phyloP scores from a whole-genome alignment of 2,113 vertebrate genomes.

The Anoplopoma fimbria region DNA sequence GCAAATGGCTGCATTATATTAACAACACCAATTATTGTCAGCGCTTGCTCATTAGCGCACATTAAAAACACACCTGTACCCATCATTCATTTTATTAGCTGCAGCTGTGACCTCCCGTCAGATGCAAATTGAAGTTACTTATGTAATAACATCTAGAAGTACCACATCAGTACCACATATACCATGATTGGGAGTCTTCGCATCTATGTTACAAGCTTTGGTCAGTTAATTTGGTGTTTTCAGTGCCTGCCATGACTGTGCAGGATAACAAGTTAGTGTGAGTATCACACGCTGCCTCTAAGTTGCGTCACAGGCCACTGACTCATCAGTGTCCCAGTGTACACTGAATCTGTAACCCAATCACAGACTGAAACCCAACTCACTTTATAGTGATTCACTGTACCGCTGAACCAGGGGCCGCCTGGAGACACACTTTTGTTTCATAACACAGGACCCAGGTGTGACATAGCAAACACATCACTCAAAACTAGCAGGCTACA shows the following conservation, averaged over 20 bases:
- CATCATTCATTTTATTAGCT: not conserved
- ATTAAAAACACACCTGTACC: not conserved
- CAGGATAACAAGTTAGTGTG: constrained; percentile 27
- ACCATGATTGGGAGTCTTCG: not conserved
- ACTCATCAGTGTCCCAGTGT: constrained; percentile 36
- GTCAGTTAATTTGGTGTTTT: not conserved
- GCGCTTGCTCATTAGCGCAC: constrained; percentile 5
- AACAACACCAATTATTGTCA: not conserved
- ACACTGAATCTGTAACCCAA: constrained; percentile 30
- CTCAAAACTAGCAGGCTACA: not conserved
- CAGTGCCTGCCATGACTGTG: not conserved
- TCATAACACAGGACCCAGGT: constrained; percentile 39
- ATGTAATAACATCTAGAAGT: not conserved
- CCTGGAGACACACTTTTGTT: constrained; percentile 34
- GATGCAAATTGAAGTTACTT: too few species aligned
- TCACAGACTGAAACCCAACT: constrained; percentile 40
- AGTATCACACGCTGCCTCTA: constrained; percentile 35
- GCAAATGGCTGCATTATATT: constrained; percentile 4
- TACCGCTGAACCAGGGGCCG: not conserved
- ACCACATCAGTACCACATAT: not conserved
- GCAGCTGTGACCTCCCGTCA: constrained; percentile 34
- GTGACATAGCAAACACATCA: not conserved
- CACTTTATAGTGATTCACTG: constrained; percentile 32
- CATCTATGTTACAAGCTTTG: not conserved
- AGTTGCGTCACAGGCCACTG: constrained; percentile 33